Percentiles rank a stretch among this genome's conserved stretches.
phyloP scores from a whole-genome alignment of 2,797 vertebrate species.

The Synaphobranchus kaupii region DNA sequence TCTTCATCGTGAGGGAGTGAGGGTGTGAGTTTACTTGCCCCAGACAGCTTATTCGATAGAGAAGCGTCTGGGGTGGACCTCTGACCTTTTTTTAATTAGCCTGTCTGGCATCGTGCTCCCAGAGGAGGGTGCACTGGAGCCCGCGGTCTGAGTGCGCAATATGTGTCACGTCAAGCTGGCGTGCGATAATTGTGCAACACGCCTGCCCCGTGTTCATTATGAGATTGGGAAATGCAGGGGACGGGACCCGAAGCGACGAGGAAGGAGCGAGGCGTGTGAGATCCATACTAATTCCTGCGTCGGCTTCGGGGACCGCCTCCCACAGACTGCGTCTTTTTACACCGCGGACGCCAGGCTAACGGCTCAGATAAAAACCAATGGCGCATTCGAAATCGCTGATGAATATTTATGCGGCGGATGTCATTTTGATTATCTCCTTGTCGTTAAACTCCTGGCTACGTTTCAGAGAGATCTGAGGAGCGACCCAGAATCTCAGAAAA shows the following conservation, averaged over 20 bases:
- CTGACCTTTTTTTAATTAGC: constrained; percentile 14
- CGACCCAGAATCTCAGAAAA: neutral
- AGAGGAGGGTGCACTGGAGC: neutral
- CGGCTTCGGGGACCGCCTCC: neutral
- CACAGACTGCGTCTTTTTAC: neutral
- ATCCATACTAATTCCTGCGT: neutral
- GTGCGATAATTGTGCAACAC: neutral
- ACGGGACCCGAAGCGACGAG: neutral
- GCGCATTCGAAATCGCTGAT: neutral
- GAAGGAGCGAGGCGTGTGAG: neutral
- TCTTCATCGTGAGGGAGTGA: neutral
- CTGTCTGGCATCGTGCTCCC: neutral
- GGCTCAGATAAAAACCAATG: neutral
- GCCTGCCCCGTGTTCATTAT: neutral
- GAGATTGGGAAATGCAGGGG: neutral
- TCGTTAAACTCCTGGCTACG: neutral
- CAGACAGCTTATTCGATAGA: neutral
- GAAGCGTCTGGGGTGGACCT: neutral
- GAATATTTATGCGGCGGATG: neutral
- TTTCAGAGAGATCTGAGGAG: neutral
- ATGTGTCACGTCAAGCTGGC: neutral
- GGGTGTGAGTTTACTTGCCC: neutral
- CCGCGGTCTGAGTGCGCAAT: neutral
- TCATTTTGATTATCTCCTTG: neutral
- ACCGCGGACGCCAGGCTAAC: neutral